Conservation (phyloP, 64 coral and sea anemone species). For the Dendronephthya gigantea region DNA sequence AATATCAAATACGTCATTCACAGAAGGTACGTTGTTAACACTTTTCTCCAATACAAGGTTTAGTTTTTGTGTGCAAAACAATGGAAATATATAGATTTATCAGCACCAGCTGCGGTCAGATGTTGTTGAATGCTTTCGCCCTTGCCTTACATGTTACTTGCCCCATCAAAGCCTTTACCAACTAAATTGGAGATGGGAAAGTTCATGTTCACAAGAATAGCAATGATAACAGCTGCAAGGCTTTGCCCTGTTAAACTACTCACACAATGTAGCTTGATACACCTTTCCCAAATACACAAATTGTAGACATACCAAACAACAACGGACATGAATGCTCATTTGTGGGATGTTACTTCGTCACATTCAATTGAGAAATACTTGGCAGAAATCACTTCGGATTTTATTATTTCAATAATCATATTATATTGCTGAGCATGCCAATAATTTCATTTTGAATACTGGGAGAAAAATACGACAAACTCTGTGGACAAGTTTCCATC, state of each 20-base stretch:
- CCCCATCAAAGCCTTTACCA: too few relatives aligned
- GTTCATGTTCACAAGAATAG: too few relatives aligned
- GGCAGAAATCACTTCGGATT: conserved; percentile 5
- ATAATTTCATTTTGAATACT: conserved; percentile 4
- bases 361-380: too few relatives aligned
- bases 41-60: neutral
- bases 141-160: conserved; percentile 10
- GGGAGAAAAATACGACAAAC: conserved; percentile 4
- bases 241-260: neutral
- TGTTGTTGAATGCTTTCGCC: neutral
- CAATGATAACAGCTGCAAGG: too few relatives aligned
- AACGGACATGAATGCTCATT: conserved; percentile 8
- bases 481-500: neutral
- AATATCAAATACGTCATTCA: too few relatives aligned
- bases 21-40: conserved; percentile 11
- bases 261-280: conserved; percentile 4
- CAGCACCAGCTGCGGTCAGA: conserved; percentile 7
- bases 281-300: conserved; percentile 6
- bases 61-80: conserved; percentile 8
- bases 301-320: neutral
- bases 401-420: neutral
- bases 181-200: too few relatives aligned
- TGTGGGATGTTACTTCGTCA: conserved; percentile 14
- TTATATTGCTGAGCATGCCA: neutral
- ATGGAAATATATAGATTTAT: too few relatives aligned